Conservation (phyloP, 2,797 vertebrate genomes). For the Loris lydekkerianus region DNA sequence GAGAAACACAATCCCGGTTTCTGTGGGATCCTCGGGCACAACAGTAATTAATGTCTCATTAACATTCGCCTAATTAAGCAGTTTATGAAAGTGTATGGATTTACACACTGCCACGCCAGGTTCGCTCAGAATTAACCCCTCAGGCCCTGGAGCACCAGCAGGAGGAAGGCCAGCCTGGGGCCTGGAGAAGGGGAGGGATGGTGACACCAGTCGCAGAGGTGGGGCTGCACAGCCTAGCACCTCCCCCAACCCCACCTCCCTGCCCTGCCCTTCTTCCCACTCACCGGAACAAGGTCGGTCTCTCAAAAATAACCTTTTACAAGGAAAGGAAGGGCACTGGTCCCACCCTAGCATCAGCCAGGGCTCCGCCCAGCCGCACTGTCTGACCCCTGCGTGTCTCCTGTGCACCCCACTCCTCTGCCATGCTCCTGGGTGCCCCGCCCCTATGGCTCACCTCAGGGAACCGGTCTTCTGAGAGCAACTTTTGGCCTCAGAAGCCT, state of each 20-base stretch:
- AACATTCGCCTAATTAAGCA: slow-evolving; percentile 92
- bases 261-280: not conserved
- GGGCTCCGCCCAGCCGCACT: not conserved
- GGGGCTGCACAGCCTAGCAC: not conserved
- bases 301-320: not conserved
- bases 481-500: not conserved
- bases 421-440: not conserved
- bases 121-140: slow-evolving; percentile 86
- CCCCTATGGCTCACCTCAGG: not conserved
- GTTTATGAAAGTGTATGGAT: slow-evolving; percentile 90
- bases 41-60: slow-evolving; percentile 93
- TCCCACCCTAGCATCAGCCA: not conserved
- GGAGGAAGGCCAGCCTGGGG: not conserved
- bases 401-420: not conserved
- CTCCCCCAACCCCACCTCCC: not conserved
- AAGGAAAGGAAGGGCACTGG: not conserved
- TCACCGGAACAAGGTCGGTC: not conserved
- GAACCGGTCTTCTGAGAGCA: not conserved
- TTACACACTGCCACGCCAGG: slow-evolving; percentile 87
- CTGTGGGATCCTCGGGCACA: slow-evolving; percentile 90
- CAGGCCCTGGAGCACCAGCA: not conserved
- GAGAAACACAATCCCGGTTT: slow-evolving; percentile 91
- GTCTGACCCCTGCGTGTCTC: too few relatives aligned
- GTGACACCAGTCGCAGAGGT: not conserved
- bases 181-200: not conserved